These are phyloP conservation scores for Listrodromus nycthemerus DNA, from an alignment of 2,888 invertebrate species.

Conservation along the genomic window DNA sequence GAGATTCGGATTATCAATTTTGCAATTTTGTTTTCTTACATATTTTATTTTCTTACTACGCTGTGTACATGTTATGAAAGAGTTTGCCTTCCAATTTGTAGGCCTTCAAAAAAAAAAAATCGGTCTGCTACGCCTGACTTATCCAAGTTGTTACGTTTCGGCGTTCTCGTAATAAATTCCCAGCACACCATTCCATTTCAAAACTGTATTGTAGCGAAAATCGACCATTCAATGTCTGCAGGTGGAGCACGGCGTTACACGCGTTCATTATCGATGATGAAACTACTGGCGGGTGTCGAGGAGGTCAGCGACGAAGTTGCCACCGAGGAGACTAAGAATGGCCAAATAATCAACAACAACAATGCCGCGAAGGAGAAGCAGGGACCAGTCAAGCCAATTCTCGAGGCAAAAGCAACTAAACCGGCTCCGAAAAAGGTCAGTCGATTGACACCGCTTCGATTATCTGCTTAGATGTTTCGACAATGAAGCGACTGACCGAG, in stretches of 20 bases:
- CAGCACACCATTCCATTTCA: neutral
- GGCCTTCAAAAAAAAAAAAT: neutral
- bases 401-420: slow-evolving; percentile 71
- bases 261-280: slow-evolving; percentile 79
- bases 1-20: no score
- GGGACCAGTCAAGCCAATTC: slow-evolving; percentile 72
- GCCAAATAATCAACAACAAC: slow-evolving; percentile 70
- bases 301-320: slow-evolving; percentile 71
- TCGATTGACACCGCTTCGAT: slow-evolving; percentile 20
- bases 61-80: neutral
- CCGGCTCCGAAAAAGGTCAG: slow-evolving; percentile 76
- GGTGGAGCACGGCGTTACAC: slow-evolving; percentile 24
- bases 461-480: neutral
- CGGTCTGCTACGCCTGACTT: neutral
- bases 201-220: neutral
- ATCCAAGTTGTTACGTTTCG: neutral
- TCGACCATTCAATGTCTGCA: slow-evolving; percentile 29
- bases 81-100: neutral
- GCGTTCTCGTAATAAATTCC: neutral
- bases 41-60: neutral
- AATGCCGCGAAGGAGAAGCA: slow-evolving; percentile 66
- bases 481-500: neutral
- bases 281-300: slow-evolving; percentile 82
- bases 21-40: neutral
- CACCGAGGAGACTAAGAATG: slow-evolving; percentile 68